Percentiles rank a stretch among this genome's conserved stretches.
Conservation (phyloP, 2,888 invertebrate genomes). For the Diploptera punctata region DNA sequence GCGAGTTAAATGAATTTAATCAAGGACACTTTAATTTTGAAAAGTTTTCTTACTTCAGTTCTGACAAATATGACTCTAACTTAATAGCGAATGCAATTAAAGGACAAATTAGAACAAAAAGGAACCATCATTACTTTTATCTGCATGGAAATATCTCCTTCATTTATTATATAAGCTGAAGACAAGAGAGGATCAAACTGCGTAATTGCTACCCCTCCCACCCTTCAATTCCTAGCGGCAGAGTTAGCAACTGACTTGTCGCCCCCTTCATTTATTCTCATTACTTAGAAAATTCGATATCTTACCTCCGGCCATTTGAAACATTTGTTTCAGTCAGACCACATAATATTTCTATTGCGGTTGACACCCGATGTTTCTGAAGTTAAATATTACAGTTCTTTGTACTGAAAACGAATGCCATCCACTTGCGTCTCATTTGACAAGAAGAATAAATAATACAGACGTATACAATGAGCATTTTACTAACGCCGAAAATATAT, state of each 20-base stretch:
- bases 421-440: no score
- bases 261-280: conserved; percentile 11
- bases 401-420: no score
- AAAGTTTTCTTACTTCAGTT: background rate
- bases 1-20: background rate
- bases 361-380: background rate
- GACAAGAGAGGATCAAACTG: conserved; percentile 12
- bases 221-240: background rate
- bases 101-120: background rate
- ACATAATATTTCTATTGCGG: background rate
- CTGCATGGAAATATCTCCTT: background rate
- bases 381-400: background rate
- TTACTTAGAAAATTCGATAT: conserved; percentile 9
- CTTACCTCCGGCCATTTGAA: background rate
- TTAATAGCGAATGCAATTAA: background rate
- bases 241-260: background rate
- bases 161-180: conserved; percentile 12
- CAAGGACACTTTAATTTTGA: background rate
- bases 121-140: background rate
- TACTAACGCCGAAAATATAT: no score
- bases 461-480: no score
- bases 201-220: conserved; percentile 3
- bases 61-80: background rate
- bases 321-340: background rate
- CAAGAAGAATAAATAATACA: no score